Base-by-base conservation (phyloP, 2,113 vertebrate genomes). In the Trogon surrucura region DNA sequence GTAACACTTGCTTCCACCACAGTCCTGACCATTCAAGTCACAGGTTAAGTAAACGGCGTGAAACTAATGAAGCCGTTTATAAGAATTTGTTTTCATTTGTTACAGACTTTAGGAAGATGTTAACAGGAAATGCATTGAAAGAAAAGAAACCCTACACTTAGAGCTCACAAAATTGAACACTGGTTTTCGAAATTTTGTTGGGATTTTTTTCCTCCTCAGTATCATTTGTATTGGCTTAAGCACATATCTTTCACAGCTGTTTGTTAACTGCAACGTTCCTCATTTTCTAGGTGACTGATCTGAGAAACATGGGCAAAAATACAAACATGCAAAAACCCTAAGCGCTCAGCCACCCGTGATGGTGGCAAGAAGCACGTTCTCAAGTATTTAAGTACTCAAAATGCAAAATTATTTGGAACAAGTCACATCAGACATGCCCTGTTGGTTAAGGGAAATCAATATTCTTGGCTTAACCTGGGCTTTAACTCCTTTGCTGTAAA, bases 241-340 rank as follows among this genome's bases (percentile, higher is more conserved):
- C 44, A 80, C 25, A 51, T 13, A 26, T 29, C 60, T 81, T 69
- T n/a, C 48, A 56, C 47, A 26, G 47, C 50, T 72, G 70, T 80
- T 91, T 72, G 91, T 58, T 66, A 62, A 62, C 64, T 66, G n/a
- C 30, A 41, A 32, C 6, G 32, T 57, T 77, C 64, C 58, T 91
- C n/a, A 54, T 93, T 91, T 95, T 88, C 84, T 62, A 91, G 22
- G 70, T 72, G 69, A 88, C 58, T 91, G 53, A 72, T 50, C 74
- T 73, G 38, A 67, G 74, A 77, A 84, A 72, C 20, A n/a, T 38
- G 41, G 54, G 58, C 58, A 77, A 91, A 85, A 77, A n/a, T 22
- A 45, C 14, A 75, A 53, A 36, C 58, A 38, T 19, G 27, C 11
- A 67, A 58, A 84, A 79, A 61, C 50, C 6, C 30, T 3, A 45